These are phyloP conservation scores for Colinus virginianus DNA, from an alignment of 2,113 vertebrate genomes.

Conservation along the genomic window DNA sequence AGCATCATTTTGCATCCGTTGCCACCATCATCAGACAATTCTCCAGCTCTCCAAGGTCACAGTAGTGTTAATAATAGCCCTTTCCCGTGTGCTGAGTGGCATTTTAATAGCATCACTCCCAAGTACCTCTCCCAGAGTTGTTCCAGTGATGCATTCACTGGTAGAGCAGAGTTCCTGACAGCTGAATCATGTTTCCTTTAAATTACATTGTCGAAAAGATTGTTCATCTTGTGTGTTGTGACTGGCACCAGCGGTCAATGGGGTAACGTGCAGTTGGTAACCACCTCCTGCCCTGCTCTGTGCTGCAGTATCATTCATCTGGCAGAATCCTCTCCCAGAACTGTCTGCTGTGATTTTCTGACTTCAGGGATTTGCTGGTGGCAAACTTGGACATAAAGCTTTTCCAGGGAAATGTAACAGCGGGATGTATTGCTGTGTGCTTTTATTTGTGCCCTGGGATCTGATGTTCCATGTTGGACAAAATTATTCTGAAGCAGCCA, in stretches of 20 bases:
- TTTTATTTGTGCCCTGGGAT: not conserved
- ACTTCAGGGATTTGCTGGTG: not conserved
- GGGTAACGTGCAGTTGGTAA: not conserved
- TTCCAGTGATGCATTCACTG: not conserved
- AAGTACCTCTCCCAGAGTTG: not conserved
- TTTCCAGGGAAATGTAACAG: not conserved
- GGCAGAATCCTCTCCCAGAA: not conserved
- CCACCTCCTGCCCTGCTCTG: not conserved
- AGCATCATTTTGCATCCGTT: not conserved
- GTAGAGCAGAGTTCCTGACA: not conserved
- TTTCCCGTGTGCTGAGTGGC: not conserved
- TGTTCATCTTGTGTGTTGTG: not conserved
- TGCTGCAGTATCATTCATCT: not conserved
- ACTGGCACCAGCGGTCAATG: not conserved
- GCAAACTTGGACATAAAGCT: no score
- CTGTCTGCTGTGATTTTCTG: not conserved
- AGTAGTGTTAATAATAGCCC: not conserved
- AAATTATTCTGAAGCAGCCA: not conserved
- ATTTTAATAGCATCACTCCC: not conserved
- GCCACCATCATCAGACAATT: not conserved
- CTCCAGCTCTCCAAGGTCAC: not conserved
- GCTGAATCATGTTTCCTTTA: not conserved
- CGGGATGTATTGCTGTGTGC: no score
- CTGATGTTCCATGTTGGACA: not conserved
- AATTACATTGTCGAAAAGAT: not conserved